phyloP scores from a whole-genome alignment of 2,113 vertebrate species.

The Paracyprichromis sp. region DNA sequence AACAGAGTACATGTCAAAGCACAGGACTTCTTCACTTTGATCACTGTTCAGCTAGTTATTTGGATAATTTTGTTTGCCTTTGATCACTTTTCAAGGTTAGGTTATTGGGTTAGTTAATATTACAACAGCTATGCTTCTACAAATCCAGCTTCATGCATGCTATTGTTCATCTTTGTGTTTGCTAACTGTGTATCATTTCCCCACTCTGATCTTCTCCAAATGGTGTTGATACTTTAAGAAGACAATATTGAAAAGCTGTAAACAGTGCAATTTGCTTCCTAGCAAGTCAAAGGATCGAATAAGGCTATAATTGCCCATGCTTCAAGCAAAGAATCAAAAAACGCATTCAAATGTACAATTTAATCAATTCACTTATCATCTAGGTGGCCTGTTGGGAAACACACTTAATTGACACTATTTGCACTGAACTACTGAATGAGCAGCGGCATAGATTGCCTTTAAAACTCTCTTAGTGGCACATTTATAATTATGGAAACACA shows the following conservation, averaged over 20 bases:
- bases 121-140: not conserved
- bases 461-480: slow-evolving; percentile 46
- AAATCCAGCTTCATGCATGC: not conserved
- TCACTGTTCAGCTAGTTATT: not conserved
- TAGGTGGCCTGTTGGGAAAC: slow-evolving; percentile 25
- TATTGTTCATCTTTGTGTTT: not conserved
- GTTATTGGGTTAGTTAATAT: not conserved
- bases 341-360: slow-evolving; percentile 22
- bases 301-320: not conserved
- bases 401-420: slow-evolving; percentile 52
- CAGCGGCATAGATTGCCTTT: slow-evolving; percentile 43
- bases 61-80: not conserved
- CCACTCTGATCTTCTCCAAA: not conserved
- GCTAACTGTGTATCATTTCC: not conserved
- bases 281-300: not conserved
- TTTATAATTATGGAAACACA: slow-evolving; percentile 47
- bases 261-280: not conserved
- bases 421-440: slow-evolving; percentile 41
- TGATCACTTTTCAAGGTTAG: not conserved
- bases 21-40: not conserved
- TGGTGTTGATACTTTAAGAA: not conserved
- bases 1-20: not conserved
- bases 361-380: slow-evolving; percentile 38
- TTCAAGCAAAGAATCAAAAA: slow-evolving; percentile 5
- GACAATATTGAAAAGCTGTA: not conserved